Conservation (phyloP, 64 coral and sea anemone species). For the Montipora efflorescens region DNA sequence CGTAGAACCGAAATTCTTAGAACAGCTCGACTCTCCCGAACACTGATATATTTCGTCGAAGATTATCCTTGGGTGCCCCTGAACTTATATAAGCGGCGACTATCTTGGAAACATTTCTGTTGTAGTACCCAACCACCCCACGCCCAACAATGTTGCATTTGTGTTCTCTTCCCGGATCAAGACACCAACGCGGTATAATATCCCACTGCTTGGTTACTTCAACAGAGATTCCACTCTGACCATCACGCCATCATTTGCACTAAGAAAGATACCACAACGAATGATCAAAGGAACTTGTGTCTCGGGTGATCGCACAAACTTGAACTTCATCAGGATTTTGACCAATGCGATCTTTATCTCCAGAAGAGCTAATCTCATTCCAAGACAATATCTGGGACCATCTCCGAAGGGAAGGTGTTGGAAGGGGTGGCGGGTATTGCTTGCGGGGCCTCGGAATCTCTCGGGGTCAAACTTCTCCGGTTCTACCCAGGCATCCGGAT, state of each 20-base stretch:
- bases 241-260: slow-evolving; percentile 40
- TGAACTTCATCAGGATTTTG: slow-evolving; percentile 38
- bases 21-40: too few species aligned
- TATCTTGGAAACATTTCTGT: too few species aligned
- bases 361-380: slow-evolving; percentile 53
- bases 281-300: slow-evolving; percentile 48
- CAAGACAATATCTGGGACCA: slow-evolving; percentile 55
- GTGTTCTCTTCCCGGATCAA: too few species aligned
- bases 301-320: slow-evolving; percentile 40
- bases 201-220: too few species aligned
- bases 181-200: too few species aligned
- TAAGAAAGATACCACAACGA: slow-evolving; percentile 38
- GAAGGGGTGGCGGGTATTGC: slow-evolving; percentile 37
- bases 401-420: slow-evolving; percentile 65
- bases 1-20: too few species aligned
- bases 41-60: too few species aligned
- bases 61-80: too few species aligned
- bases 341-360: slow-evolving; percentile 58
- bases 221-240: slow-evolving; percentile 9
- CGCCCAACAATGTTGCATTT: too few species aligned
- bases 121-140: too few species aligned
- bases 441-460: slow-evolving; percentile 48
- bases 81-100: too few species aligned
- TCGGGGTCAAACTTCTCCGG: slow-evolving; percentile 72
- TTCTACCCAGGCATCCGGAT: slow-evolving; percentile 67